Base-by-base conservation (phyloP, 1,140 invertebrate genomes). In the Campoletis sonorensis region DNA sequence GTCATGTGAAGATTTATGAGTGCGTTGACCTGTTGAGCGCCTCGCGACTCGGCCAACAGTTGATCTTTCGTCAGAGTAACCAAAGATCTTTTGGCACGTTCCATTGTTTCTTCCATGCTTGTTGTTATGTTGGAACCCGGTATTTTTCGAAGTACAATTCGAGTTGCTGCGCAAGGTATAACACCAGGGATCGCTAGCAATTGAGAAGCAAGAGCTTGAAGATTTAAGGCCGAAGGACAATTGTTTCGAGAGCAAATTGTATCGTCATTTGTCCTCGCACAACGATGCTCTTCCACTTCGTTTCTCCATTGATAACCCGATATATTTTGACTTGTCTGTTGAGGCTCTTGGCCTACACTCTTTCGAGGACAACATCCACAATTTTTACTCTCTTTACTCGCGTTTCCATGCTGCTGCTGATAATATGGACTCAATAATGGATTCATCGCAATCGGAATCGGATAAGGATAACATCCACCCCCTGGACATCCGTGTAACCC, bases 1-100 rank as follows among this genome's bases (percentile, higher is more conserved):
- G 88, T 90, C 86, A 91, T 87, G 23, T 92, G 90, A 13, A 92
- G 81, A 64, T 89, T 89, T 23, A 92, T 89, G 13, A 92, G 64
- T 8, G 85, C 84, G 61, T 89, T 91, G 11, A 92, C 81, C 58
- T 91, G 87, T n/a, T 90, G 90, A 18, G 86, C 84, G 76, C 81
- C 86, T 58, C 86, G 85, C 1, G 88, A 87, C 61, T 92, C 91
- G 0, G 71, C 21, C 15, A 92, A 15, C 27, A 92, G 49, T n/a
- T 92, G 89, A 26, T 91, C 89, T 40, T 91, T 91, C 0, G 76
- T 86, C 7, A 91, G 37, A 7, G 26, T 13, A 10, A 51, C 80
- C 0, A 91, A 84, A 1, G 85, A 84, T 30, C 81, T 87, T 33
- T 84, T 81, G 0, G 89, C 89, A 37, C 79, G 82, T 1, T 88